Percentiles rank a stretch among this genome's conserved stretches.
phyloP scores from a whole-genome alignment of 2,797 vertebrate genomes.

The Enteromius viviparus region DNA sequence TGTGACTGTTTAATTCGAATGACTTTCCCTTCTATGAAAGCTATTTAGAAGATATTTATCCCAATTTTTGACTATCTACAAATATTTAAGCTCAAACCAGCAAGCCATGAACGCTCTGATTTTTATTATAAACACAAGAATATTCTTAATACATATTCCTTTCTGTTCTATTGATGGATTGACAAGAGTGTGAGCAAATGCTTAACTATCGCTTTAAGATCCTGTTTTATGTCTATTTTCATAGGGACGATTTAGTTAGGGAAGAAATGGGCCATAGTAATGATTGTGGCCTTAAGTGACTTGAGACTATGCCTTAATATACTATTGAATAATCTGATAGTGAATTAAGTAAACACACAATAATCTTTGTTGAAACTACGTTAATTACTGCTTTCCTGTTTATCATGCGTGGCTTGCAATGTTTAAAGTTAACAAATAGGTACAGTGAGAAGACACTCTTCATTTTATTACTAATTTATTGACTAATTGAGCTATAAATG shows the following conservation, averaged over 20 bases:
- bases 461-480: not conserved
- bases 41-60: not conserved
- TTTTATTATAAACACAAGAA: not conserved
- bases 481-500: not conserved
- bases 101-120: no score
- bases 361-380: not conserved
- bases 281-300: slow-evolving; percentile 7
- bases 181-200: not conserved
- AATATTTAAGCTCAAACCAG: not conserved
- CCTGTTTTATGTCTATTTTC: not conserved
- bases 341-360: not conserved
- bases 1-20: not conserved
- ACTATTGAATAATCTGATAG: not conserved
- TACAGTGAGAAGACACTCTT: not conserved
- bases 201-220: not conserved
- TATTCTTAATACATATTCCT: not conserved
- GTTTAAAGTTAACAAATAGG: not conserved
- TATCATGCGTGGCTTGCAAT: not conserved
- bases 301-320: not conserved
- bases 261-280: not conserved
- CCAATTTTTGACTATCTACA: no score
- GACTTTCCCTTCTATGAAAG: not conserved
- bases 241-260: not conserved
- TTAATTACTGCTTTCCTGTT: not conserved
- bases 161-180: not conserved